Base-by-base conservation (phyloP, 2,113 vertebrate species). In the Symphodus melops region DNA sequence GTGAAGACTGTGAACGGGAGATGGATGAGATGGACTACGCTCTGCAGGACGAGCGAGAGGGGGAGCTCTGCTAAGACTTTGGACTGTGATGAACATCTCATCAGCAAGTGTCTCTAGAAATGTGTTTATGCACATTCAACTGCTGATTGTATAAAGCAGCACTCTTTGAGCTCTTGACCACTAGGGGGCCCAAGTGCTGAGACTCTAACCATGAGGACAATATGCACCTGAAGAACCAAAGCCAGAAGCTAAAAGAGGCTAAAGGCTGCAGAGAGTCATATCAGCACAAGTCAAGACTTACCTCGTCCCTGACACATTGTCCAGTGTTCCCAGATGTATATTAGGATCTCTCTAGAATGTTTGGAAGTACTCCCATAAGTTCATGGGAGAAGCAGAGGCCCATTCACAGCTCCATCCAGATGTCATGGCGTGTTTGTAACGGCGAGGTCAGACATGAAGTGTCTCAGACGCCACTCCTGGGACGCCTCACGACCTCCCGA, bases 1-100 rank as follows among this genome's bases (percentile, higher is more conserved):
- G 94, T 20, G 92, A 94, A 57, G 94, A 95, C 84, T 94, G 92
- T 33, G 90, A 93, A 63, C 81, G 84, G 33, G 90, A 93, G 86
- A 86, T 87, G 82, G 91, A 93, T 8, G 86, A 90, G 64, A 92
- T 93, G 4, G 90, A 92, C 19, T 90, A 93, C 9, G 79, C 54
- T 5, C 66, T 88, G 67, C 86, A 87, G 21, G 87, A 84, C 19
- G 90, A 89, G n/a, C 67, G 81, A 48, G 88, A 91, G 10, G 91
- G 82, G 76, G 93, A 91, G 3, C 68, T 93, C 62, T 94, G 92
- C 68, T 94, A 16, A 88, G 70, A 57, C 46, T 51, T 0, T 23
- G 0, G 20, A 58, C 28, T 46, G 4, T 8, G 6, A 36, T 14
- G 12, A 44, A 36, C 37, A 23, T 46, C 8, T 42, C 1, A 9